Conservation (phyloP, 2,888 invertebrate species). For the Resseliella maxima region DNA sequence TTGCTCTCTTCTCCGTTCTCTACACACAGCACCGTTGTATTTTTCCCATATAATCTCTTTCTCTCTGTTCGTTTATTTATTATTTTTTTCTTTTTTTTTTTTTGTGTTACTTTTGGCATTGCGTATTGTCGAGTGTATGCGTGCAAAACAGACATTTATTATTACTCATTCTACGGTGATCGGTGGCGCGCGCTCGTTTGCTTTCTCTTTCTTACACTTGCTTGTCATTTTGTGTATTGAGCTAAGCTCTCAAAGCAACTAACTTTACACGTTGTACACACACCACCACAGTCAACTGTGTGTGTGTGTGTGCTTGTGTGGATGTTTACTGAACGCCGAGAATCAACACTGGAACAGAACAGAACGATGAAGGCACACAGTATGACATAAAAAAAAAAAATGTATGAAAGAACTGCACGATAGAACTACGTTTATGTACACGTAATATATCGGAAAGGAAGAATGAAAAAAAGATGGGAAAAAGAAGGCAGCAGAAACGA, state of each 20-base stretch:
- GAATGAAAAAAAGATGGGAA: background rate
- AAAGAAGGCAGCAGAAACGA: background rate
- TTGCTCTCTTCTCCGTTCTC: too few species aligned
- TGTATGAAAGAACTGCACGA: conserved; percentile 41
- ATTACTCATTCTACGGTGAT: conserved; percentile 1
- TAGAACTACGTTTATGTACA: conserved; percentile 53
- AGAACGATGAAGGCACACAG: background rate
- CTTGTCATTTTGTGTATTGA: background rate
- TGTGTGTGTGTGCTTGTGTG: background rate
- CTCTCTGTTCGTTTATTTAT: conserved; percentile 56
- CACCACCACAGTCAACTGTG: background rate
- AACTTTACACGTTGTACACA: conserved; percentile 49
- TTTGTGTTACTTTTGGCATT: conserved; percentile 47
- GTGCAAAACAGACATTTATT: conserved; percentile 31
- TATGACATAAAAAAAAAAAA: background rate
- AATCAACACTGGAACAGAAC: background rate
- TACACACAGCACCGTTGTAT: conserved; percentile 27
- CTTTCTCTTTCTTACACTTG: too few species aligned
- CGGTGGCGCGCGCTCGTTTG: background rate
- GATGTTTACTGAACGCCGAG: background rate
- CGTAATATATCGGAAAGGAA: conserved; percentile 1
- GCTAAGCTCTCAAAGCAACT: conserved; percentile 41
- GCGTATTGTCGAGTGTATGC: conserved; percentile 23
- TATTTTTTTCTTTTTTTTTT: too few species aligned
- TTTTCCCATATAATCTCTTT: background rate